Percentiles rank a stretch among this genome's conserved stretches.
Evolutionary conservation across 1,140 invertebrate species (phyloP).

Genomic region (Drosophila bocki): DNA sequence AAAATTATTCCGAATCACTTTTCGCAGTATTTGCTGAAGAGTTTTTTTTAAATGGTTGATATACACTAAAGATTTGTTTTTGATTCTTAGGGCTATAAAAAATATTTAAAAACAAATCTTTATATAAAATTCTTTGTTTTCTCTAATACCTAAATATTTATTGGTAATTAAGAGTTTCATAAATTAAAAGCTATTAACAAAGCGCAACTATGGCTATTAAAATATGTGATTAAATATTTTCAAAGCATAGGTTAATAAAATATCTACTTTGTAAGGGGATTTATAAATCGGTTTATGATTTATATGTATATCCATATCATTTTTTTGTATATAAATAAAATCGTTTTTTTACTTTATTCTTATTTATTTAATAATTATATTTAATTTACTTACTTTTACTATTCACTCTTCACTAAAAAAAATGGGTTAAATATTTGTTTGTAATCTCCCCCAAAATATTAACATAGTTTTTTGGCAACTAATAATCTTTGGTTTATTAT

Average conservation of each 20-base stretch:
- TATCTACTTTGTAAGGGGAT: background rate
- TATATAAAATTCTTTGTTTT: background rate
- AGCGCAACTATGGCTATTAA: background rate
- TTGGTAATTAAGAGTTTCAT: background rate
- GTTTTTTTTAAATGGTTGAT: background rate
- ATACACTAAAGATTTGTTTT: background rate
- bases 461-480: constrained; percentile 15
- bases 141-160: background rate
- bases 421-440: constrained; percentile 7
- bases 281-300: background rate
- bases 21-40: background rate
- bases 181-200: background rate
- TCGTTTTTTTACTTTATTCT: no score
- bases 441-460: background rate
- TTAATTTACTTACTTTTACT: no score
- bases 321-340: background rate
- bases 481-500: constrained; percentile 7
- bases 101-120: background rate
- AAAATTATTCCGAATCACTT: constrained; percentile 21
- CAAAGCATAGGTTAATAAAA: no score
- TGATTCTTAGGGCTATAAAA: background rate
- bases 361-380: no score
- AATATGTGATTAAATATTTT: no score
- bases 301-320: background rate
- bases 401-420: no score